phyloP scores from a whole-genome alignment of 1,140 invertebrate species.

The Parapsyche elsis region DNA sequence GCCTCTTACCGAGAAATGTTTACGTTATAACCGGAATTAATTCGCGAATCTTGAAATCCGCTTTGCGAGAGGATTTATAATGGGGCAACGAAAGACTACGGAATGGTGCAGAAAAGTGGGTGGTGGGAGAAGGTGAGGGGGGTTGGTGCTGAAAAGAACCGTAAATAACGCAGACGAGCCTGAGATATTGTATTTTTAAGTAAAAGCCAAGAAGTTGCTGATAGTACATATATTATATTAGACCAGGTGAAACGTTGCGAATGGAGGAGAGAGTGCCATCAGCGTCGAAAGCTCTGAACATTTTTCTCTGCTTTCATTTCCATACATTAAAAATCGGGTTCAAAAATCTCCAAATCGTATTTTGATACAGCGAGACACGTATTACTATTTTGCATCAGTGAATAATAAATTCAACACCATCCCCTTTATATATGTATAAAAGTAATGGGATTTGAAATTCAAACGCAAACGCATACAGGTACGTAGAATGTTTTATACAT shows the following conservation, averaged over 20 bases:
- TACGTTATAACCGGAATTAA: constrained; percentile 43
- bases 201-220: constrained; percentile 37
- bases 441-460: too few species aligned
- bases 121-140: not conserved
- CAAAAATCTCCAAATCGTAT: not conserved
- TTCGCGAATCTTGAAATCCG: constrained; percentile 32
- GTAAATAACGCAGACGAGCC: constrained; percentile 33
- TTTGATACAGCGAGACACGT: not conserved
- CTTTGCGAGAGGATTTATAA: constrained; percentile 41
- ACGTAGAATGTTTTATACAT: too few species aligned
- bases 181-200: constrained; percentile 40
- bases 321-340: not conserved
- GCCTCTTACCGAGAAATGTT: constrained; percentile 22
- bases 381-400: not conserved
- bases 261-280: not conserved
- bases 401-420: not conserved
- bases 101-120: not conserved
- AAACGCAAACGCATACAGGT: too few species aligned
- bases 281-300: not conserved
- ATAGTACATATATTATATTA: constrained; percentile 6
- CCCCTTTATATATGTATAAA: not conserved
- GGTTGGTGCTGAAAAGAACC: not conserved
- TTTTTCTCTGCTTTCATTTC: not conserved
- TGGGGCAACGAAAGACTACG: not conserved
- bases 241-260: not conserved